phyloP scores from a whole-genome alignment of 2,888 invertebrate genomes.

The Ennomos fuscantarius region DNA sequence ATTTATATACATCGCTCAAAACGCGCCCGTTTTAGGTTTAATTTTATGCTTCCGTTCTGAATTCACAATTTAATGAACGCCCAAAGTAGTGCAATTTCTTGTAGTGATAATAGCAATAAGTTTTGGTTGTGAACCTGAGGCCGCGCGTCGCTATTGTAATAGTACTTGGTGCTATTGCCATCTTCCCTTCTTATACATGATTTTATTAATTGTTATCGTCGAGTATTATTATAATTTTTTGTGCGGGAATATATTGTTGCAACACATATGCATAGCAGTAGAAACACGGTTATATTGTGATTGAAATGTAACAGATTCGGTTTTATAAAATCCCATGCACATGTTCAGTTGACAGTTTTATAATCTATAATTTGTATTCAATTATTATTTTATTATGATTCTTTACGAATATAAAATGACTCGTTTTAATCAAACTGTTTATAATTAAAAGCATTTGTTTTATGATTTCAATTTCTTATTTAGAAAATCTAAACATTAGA shows the following conservation, averaged over 20 bases:
- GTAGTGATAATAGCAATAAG: conserved; percentile 84
- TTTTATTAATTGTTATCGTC: conserved; percentile 79
- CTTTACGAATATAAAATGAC: no score
- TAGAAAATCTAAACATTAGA: no score
- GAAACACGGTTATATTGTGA: conserved; percentile 79
- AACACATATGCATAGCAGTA: conserved; percentile 64
- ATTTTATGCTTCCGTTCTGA: conserved; percentile 67
- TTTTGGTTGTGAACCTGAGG: conserved; percentile 81
- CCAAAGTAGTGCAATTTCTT: conserved; percentile 78
- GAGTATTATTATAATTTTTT: conserved; percentile 76
- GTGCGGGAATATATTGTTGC: conserved; percentile 72
- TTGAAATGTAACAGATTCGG: conserved; percentile 79
- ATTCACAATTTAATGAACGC: conserved; percentile 64
- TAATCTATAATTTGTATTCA: conserved; percentile 21
- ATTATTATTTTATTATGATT: no score
- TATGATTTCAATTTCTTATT: no score
- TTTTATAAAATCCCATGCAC: conserved; percentile 36
- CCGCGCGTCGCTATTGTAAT: conserved; percentile 62
- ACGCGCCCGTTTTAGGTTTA: conserved; percentile 57
- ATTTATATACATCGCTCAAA: conserved; percentile 67
- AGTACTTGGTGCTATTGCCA: conserved; percentile 75
- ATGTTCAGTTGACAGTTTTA: conserved; percentile 12
- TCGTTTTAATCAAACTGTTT: no score
- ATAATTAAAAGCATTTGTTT: no score
- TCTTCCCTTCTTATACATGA: conserved; percentile 66